Percentiles rank a stretch among this genome's conserved stretches.
phyloP scores from a whole-genome alignment of 2,797 vertebrate genomes.

The Lophotriccus pileatus region DNA sequence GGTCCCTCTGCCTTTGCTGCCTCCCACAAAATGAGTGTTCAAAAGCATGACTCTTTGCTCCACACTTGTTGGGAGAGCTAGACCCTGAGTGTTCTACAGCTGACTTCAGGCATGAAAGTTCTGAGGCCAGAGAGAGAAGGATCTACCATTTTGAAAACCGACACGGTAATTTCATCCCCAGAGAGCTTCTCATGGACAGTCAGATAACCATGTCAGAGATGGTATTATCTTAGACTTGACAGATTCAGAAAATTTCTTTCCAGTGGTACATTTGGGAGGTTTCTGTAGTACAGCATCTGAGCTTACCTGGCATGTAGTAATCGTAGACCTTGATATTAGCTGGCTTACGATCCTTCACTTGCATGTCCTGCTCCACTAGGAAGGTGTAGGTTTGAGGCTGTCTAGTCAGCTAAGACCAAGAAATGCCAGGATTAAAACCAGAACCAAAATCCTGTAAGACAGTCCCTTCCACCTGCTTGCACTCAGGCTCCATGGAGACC shows the following conservation, averaged over 20 bases:
- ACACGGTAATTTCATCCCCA: not conserved
- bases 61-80: not conserved
- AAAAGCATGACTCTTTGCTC: not conserved
- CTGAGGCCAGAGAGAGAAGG: not conserved
- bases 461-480: not conserved
- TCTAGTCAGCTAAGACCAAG: slow-evolving; percentile 36
- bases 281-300: not conserved
- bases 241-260: not conserved
- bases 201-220: not conserved
- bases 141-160: not conserved
- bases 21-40: not conserved
- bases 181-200: not conserved
- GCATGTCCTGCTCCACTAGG: slow-evolving; percentile 44
- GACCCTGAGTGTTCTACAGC: not conserved
- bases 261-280: not conserved
- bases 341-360: slow-evolving; percentile 53
- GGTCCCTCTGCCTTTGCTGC: not conserved
- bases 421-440: not conserved
- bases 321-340: slow-evolving; percentile 58
- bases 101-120: not conserved
- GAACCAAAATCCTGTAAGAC: not conserved
- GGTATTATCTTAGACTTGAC: not conserved
- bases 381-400: slow-evolving; percentile 34
- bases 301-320: slow-evolving; percentile 67
- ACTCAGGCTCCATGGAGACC: not conserved